Evolutionary conservation across 2,797 vertebrate genomes (phyloP).

Genomic region (Anisognathus igniventris): DNA sequence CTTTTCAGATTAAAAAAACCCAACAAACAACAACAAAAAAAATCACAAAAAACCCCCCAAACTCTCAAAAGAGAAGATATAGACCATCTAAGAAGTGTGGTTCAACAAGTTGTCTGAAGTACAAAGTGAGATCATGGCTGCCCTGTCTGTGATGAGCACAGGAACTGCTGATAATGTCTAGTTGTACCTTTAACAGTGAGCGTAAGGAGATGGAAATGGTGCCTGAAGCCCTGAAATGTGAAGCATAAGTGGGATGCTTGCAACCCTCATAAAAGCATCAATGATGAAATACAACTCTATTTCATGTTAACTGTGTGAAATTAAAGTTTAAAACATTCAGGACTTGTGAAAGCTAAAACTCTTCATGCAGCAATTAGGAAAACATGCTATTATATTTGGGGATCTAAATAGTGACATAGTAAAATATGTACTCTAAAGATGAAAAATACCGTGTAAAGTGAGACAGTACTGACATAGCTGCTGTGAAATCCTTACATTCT

Average conservation of each 20-base stretch:
- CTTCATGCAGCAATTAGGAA: neutral
- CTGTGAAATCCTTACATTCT: neutral
- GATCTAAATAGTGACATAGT: neutral
- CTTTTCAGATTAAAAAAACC: neutral
- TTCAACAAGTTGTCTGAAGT: neutral
- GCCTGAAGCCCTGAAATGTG: neutral
- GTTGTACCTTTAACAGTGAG: neutral
- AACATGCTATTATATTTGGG: neutral
- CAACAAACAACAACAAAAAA: neutral
- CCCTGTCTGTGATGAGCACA: neutral
- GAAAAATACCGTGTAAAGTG: neutral
- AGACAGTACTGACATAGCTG: neutral
- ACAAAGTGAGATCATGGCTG: neutral
- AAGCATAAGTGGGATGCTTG: neutral
- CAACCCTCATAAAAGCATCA: neutral
- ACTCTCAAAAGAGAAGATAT: neutral
- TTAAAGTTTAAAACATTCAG: neutral
- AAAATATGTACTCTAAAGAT: neutral
- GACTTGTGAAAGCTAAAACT: neutral
- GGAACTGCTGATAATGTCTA: neutral
- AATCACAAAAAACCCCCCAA: rapidly evolving
- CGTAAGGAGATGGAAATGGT: neutral
- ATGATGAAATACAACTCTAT: neutral
- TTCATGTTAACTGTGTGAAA: neutral
- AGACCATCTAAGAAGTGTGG: neutral